These are phyloP conservation scores for Porites divaricata DNA, from an alignment of 92 coral and sea anemone genomes.

Conservation along the genomic window DNA sequence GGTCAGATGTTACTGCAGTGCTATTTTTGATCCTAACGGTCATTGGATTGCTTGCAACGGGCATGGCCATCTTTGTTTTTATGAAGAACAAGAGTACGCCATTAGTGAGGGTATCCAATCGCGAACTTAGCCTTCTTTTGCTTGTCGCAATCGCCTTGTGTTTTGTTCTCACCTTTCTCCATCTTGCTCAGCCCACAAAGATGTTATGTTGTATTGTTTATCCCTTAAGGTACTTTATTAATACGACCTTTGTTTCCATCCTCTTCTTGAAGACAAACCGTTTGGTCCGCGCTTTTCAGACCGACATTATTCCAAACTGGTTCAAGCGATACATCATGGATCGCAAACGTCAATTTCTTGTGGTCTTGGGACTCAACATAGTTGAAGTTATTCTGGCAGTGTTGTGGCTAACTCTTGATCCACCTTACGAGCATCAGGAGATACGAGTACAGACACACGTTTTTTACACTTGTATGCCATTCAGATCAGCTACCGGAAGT, in stretches of 20 bases:
- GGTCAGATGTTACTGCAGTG: slow-evolving; percentile 56
- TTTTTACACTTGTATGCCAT: slow-evolving; percentile 52
- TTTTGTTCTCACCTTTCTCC: slow-evolving; percentile 69
- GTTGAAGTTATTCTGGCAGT: slow-evolving; percentile 47
- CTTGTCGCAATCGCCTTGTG: slow-evolving; percentile 62
- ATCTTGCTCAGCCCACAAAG: slow-evolving; percentile 62
- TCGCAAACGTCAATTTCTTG: slow-evolving; percentile 54
- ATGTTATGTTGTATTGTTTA: slow-evolving; percentile 59
- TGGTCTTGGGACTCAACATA: slow-evolving; percentile 34
- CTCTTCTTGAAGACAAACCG: slow-evolving; percentile 78
- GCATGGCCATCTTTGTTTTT: slow-evolving; percentile 48
- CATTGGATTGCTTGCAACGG: slow-evolving; percentile 54
- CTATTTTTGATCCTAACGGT: slow-evolving; percentile 35
- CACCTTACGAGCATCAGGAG: slow-evolving; percentile 43
- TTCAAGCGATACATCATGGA: slow-evolving; percentile 46
- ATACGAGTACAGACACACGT: slow-evolving; percentile 31
- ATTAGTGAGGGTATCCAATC: slow-evolving; percentile 76
- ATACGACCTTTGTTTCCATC: slow-evolving; percentile 73
- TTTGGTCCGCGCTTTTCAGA: slow-evolving; percentile 78
- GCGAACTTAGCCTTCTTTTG: slow-evolving; percentile 75
- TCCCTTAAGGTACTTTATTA: slow-evolving; percentile 72
- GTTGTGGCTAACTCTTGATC: slow-evolving; percentile 48
- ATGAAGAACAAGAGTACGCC: slow-evolving; percentile 58
- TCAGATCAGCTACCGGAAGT: slow-evolving; percentile 25
- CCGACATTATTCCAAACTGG: slow-evolving; percentile 47